phyloP scores from a whole-genome alignment of 2,797 vertebrate genomes.

The Chaetophractus vellerosus region DNA sequence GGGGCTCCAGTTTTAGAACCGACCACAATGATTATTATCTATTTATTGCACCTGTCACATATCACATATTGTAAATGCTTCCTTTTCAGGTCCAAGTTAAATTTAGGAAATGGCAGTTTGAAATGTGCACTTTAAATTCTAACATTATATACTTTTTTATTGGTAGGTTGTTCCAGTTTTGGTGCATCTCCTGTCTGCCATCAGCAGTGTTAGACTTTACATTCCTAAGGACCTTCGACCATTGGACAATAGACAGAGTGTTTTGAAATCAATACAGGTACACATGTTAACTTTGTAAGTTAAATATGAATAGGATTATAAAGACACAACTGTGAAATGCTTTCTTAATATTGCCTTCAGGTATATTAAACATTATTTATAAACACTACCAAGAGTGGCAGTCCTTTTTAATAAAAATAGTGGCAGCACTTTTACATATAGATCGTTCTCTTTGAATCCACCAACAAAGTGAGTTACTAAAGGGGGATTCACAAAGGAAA shows the following conservation, averaged over 20 bases:
- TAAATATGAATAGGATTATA: neutral
- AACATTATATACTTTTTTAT: neutral
- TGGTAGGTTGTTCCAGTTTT: conserved; percentile 97
- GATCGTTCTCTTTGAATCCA: neutral
- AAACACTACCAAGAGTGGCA: neutral
- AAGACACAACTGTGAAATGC: neutral
- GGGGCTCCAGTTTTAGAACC: too few species aligned
- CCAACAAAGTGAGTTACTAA: neutral
- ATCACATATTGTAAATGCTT: neutral
- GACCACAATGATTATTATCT: neutral
- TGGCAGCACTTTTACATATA: neutral
- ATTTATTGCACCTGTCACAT: neutral
- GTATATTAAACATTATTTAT: neutral
- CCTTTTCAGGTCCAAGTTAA: neutral
- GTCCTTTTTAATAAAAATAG: neutral
- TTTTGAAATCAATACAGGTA: conserved; percentile 98
- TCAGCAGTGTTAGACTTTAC: conserved; percentile 98
- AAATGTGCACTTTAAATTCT: neutral
- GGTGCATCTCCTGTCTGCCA: conserved; percentile 95
- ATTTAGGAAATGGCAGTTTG: conserved; percentile 1
- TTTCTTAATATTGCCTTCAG: conserved; percentile 16
- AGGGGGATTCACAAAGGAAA: neutral
- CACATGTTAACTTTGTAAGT: conserved; percentile 53
- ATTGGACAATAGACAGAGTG: conserved; percentile 96
- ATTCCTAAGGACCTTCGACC: conserved; percentile 98